These are phyloP conservation scores for Psylliodes chrysocephalus DNA, from an alignment of 2,888 invertebrate species.

Conservation along the genomic window DNA sequence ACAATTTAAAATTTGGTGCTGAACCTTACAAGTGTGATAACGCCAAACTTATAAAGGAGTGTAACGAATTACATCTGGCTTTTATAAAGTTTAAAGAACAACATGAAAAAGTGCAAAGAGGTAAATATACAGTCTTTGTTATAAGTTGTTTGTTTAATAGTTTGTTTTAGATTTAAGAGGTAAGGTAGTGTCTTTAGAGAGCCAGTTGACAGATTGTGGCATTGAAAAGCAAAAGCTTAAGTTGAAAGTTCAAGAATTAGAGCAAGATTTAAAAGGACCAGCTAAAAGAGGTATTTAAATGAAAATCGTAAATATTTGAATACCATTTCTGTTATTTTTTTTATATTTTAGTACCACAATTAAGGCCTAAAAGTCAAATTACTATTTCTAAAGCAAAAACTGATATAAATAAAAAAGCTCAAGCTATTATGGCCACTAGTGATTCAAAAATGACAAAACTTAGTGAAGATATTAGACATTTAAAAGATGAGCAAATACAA, in stretches of 20 bases:
- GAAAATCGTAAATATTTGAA: no score
- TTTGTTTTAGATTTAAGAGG: conserved; percentile 64
- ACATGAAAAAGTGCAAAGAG: conserved; percentile 69
- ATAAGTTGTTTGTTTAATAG: neutral
- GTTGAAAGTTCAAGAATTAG: conserved; percentile 61
- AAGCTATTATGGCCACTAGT: conserved; percentile 60
- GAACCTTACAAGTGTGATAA: conserved; percentile 87
- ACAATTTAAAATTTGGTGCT: conserved; percentile 74
- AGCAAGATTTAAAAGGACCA: conserved; percentile 68
- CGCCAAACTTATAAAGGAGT: conserved; percentile 78
- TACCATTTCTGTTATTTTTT: no score
- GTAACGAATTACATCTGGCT: conserved; percentile 77
- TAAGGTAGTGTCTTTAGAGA: conserved; percentile 67
- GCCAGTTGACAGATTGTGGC: conserved; percentile 70
- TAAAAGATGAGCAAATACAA: conserved; percentile 61
- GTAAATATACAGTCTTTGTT: conserved; percentile 55
- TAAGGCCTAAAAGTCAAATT: conserved; percentile 13
- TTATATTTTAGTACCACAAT: conserved; percentile 9
- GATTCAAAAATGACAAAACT: conserved; percentile 62
- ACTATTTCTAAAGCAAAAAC: neutral
- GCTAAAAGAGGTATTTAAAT: conserved; percentile 64
- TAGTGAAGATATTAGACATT: conserved; percentile 61
- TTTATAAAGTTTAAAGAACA: conserved; percentile 74
- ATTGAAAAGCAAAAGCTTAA: conserved; percentile 52
- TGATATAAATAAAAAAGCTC: conserved; percentile 50